Evolutionary conservation across 1,140 invertebrate species (phyloP).

Genomic region (Teleogryllus occipitalis): DNA sequence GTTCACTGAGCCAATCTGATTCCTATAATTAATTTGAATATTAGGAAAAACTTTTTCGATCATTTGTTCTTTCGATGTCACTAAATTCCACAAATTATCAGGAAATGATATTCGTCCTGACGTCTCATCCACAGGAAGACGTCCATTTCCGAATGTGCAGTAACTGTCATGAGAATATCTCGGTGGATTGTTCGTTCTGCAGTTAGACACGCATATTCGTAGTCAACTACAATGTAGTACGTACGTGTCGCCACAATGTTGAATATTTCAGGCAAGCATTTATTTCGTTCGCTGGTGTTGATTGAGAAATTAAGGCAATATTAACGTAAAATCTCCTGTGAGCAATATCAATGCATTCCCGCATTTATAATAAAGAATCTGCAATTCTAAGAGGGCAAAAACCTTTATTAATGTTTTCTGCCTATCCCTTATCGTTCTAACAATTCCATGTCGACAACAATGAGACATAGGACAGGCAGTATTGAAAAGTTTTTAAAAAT

Average conservation of each 20-base stretch:
- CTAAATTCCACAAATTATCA: slow-evolving; percentile 12
- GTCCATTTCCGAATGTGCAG: slow-evolving; percentile 15
- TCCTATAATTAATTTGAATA: no score
- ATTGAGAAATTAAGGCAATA: slow-evolving; percentile 8
- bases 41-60: no score
- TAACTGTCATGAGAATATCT: slow-evolving; percentile 11
- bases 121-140: neutral
- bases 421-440: no score
- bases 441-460: no score
- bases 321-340: neutral
- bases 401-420: no score
- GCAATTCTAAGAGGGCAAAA: no score
- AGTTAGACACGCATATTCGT: slow-evolving; percentile 1
- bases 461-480: no score
- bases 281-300: slow-evolving; percentile 12
- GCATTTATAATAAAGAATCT: no score
- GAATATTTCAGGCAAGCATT: slow-evolving; percentile 17
- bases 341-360: slow-evolving; percentile 15
- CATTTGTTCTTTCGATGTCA: no score
- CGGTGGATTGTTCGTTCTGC: slow-evolving; percentile 14
- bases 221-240: no score
- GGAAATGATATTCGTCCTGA: slow-evolving; percentile 13
- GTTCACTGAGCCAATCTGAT: slow-evolving; percentile 9
- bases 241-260: slow-evolving; percentile 12
- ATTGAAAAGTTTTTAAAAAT: no score